phyloP scores from a whole-genome alignment of 2,113 vertebrate species.

The Amphiprion ocellaris region DNA sequence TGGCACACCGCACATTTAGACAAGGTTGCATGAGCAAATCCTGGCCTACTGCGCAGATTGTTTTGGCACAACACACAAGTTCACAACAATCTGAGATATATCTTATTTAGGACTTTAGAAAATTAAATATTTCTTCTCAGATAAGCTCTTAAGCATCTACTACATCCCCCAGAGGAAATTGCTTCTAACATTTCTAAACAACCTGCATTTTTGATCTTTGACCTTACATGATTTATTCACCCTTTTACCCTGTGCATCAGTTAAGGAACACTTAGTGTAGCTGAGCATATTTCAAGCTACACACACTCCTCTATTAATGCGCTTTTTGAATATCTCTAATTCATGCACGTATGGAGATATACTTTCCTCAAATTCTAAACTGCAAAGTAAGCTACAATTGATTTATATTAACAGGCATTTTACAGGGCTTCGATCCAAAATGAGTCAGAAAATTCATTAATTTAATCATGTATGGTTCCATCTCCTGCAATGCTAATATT shows the following conservation, averaged over 20 bases:
- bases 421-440: constrained; percentile 5
- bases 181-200: constrained; percentile 16
- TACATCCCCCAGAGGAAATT: neutral
- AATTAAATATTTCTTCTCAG: constrained; percentile 11
- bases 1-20: constrained; percentile 61
- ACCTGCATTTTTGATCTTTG: constrained; percentile 13
- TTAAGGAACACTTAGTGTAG: neutral
- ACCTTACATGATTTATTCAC: constrained; percentile 22
- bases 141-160: neutral
- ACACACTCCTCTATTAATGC: neutral
- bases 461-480: neutral
- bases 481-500: neutral
- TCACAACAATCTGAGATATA: constrained; percentile 23
- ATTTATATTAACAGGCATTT: constrained; percentile 27
- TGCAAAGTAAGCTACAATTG: neutral
- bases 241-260: neutral
- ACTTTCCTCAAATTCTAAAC: neutral
- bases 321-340: neutral
- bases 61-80: constrained; percentile 18
- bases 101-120: constrained; percentile 33
- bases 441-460: neutral
- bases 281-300: neutral
- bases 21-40: constrained; percentile 55
- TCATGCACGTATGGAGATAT: neutral
- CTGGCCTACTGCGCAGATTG: constrained; percentile 23